Evolutionary conservation across 2,797 vertebrate species (phyloP).

Genomic region (Malurus splendens): DNA sequence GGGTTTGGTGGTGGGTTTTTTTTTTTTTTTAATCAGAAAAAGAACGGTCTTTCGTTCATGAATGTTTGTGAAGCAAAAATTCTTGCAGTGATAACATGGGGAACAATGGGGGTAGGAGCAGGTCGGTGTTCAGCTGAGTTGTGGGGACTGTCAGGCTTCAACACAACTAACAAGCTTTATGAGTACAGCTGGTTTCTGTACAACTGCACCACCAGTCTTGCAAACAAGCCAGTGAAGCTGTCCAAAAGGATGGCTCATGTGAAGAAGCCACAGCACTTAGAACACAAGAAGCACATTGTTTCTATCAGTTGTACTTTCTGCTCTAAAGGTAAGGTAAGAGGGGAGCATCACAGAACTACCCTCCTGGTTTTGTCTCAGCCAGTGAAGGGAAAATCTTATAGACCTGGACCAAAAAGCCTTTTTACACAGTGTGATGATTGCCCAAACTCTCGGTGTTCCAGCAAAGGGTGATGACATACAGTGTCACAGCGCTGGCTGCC

Average conservation of each 20-base stretch:
- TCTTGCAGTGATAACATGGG: background rate
- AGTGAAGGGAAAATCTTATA: background rate
- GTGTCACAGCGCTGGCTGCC: background rate
- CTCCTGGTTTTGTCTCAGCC: background rate
- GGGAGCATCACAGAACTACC: background rate
- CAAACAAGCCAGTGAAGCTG: background rate
- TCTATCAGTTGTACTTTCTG: background rate
- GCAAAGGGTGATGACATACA: background rate
- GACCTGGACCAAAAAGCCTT: background rate
- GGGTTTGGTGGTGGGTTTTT: background rate
- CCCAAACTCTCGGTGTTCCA: background rate
- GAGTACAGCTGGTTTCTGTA: background rate
- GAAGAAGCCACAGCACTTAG: background rate
- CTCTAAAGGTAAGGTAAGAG: background rate
- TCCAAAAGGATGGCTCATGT: background rate
- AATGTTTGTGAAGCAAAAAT: background rate
- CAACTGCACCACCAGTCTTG: background rate
- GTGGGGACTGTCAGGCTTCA: background rate
- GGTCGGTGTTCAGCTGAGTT: background rate
- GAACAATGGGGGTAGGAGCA: background rate
- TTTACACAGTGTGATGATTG: accelerated
- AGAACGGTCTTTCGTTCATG: background rate
- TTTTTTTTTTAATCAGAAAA: background rate
- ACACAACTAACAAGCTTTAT: background rate
- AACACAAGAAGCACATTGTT: background rate